Conservation (phyloP, 1,140 invertebrate genomes). For the Oncopeltus fasciatus region DNA sequence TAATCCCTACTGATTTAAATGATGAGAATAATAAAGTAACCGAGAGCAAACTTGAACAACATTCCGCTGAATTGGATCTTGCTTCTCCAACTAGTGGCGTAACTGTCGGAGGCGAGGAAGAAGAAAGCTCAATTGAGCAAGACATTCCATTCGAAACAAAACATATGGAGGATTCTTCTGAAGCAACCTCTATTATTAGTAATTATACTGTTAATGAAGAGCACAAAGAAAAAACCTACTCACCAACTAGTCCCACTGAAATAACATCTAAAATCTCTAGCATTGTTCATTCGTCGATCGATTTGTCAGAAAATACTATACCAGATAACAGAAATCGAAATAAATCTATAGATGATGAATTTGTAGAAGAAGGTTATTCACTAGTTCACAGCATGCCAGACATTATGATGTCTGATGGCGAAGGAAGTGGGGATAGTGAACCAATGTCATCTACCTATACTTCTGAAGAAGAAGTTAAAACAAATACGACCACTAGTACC, state of each 20-base stretch:
- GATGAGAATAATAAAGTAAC: conserved; percentile 2
- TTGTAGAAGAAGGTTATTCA: background rate
- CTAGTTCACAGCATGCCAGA: background rate
- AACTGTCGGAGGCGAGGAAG: background rate
- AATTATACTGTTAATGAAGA: too few relatives aligned
- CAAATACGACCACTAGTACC: background rate
- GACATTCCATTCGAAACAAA: too few relatives aligned
- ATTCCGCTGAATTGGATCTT: background rate
- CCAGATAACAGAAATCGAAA: too few relatives aligned
- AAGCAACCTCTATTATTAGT: too few relatives aligned
- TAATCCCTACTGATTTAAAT: background rate
- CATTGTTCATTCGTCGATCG: too few relatives aligned
- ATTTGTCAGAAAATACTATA: too few relatives aligned
- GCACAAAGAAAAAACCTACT: too few relatives aligned
- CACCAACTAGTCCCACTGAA: too few relatives aligned
- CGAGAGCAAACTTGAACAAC: background rate
- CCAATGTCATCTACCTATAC: background rate
- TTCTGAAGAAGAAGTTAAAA: background rate
- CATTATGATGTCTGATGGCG: background rate
- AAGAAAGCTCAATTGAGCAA: background rate
- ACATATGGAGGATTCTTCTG: too few relatives aligned
- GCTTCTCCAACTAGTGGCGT: background rate
- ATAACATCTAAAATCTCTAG: too few relatives aligned
- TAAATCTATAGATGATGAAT: background rate
- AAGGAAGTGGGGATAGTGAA: background rate